phyloP scores from a whole-genome alignment of 2,888 invertebrate genomes.

The Ommatoiulus sabulosus region DNA sequence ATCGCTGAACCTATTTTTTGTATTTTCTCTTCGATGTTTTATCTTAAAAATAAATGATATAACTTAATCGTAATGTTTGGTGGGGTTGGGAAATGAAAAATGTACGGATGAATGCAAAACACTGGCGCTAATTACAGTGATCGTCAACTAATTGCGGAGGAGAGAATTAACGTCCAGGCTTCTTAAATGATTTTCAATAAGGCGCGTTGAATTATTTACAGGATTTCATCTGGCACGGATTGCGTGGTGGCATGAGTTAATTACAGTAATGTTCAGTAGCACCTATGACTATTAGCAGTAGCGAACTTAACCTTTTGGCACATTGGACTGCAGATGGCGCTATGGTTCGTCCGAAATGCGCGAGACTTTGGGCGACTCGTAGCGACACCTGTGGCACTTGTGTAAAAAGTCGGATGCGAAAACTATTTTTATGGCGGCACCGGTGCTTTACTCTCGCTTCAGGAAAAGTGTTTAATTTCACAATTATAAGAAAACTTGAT shows the following conservation, averaged over 20 bases:
- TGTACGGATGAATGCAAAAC: slow-evolving; percentile 10
- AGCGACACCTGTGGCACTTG: background rate
- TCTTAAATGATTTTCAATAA: slow-evolving; percentile 8
- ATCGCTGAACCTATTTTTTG: background rate
- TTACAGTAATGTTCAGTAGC: slow-evolving; percentile 21
- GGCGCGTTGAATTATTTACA: background rate
- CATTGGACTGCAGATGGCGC: background rate
- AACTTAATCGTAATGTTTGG: background rate
- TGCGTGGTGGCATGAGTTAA: background rate
- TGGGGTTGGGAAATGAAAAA: background rate
- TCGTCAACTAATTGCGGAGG: background rate
- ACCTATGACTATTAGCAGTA: slow-evolving; percentile 5
- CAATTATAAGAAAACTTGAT: background rate
- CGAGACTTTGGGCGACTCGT: background rate
- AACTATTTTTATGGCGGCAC: background rate
- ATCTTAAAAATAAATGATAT: background rate
- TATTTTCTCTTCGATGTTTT: background rate
- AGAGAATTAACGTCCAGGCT: background rate
- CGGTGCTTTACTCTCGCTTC: background rate
- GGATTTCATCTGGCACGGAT: background rate
- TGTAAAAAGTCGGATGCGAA: background rate
- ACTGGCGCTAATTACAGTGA: background rate
- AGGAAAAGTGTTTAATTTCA: background rate
- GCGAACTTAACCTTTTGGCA: background rate
- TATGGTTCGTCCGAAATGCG: background rate